Percentiles rank a stretch among this genome's conserved stretches.
Evolutionary conservation across 30 jellyfish, hydroid and myxozoan genomes (phyloP).

Genomic region (Chironex yamaguchii): DNA sequence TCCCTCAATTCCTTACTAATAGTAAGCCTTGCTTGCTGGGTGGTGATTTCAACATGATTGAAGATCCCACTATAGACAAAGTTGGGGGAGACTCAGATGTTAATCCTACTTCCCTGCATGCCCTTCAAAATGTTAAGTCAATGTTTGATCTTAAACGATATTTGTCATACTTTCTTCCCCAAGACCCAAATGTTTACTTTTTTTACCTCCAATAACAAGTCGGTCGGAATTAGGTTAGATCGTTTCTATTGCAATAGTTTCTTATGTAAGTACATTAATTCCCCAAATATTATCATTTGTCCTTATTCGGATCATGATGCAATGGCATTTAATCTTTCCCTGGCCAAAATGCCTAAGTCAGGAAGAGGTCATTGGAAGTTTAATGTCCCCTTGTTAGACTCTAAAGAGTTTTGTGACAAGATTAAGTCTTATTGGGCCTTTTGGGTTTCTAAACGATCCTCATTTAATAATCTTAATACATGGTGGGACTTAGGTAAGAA

Average conservation of each 20-base stretch:
- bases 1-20: background rate
- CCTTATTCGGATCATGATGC: conserved; percentile 38
- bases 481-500: conserved; percentile 39
- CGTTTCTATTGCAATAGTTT: background rate
- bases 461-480: background rate
- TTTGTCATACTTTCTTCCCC: conserved; percentile 1
- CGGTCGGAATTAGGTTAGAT: conserved; percentile 1
- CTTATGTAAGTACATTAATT: too few relatives aligned
- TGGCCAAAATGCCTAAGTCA: background rate
- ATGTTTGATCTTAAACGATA: background rate
- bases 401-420: background rate
- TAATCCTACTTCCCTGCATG: background rate
- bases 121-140: background rate
- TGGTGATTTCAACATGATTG: conserved; percentile 45
- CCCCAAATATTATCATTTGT: background rate
- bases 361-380: conserved; percentile 1
- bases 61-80: conserved; percentile 18
- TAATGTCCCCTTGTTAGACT: background rate
- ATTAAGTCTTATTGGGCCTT: background rate
- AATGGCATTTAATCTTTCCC: background rate
- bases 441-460: background rate
- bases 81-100: conserved; percentile 27
- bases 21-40: conserved; percentile 19
- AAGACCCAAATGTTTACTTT: conserved; percentile 10
- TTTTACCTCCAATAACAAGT: conserved; percentile 1